A percentile compares a stretch with the other conserved stretches of the same genome.
Conservation (phyloP, 1,140 invertebrate genomes). For the Paramacrobiotus metropolitanus region DNA sequence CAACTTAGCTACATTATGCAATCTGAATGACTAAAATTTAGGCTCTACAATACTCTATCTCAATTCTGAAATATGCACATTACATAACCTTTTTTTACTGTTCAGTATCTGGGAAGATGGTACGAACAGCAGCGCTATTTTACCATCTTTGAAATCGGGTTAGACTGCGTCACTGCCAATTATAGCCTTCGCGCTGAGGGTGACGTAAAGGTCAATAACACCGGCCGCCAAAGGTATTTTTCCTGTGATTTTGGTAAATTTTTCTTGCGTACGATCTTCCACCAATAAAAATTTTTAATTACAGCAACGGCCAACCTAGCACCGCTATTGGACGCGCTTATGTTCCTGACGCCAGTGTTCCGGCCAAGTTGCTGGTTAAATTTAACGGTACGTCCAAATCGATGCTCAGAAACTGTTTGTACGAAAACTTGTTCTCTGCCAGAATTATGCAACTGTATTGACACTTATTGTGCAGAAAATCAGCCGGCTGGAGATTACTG, state of each 20-base stretch:
- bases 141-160: conserved; percentile 17
- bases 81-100: too few species aligned
- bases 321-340: background rate
- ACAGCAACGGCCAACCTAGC: background rate
- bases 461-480: background rate
- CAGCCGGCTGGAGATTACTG: background rate
- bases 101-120: conserved; percentile 12
- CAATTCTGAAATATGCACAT: too few species aligned
- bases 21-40: too few species aligned
- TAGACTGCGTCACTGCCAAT: conserved; percentile 14
- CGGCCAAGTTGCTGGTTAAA: background rate
- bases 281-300: background rate
- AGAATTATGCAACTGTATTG: too few species aligned
- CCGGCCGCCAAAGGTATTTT: background rate
- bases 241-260: background rate
- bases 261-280: too few species aligned
- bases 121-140: conserved; percentile 15
- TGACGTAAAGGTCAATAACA: background rate
- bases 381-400: background rate
- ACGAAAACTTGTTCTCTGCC: too few species aligned
- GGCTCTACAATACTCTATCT: too few species aligned
- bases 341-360: background rate
- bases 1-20: too few species aligned
- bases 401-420: too few species aligned
- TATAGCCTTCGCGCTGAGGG: conserved; percentile 3